Percentiles rank a stretch among this genome's conserved stretches.
Evolutionary conservation across 2,797 vertebrate genomes (phyloP).

Genomic region (Okamejei kenojei): DNA sequence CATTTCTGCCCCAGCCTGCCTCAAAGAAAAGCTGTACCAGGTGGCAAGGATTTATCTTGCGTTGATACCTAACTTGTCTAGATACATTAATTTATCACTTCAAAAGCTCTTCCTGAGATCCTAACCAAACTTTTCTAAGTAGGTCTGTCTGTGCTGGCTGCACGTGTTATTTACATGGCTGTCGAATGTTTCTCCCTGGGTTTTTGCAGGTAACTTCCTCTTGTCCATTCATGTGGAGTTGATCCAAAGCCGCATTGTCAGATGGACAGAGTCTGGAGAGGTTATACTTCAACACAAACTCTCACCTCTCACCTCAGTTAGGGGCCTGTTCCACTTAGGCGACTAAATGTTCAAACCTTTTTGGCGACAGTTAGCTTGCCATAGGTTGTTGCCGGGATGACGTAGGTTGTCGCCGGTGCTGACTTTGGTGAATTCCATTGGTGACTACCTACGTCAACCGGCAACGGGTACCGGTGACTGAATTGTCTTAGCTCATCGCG

Average conservation of each 20-base stretch:
- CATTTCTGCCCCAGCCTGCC: background rate
- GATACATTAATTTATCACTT: background rate
- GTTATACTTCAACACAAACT: background rate
- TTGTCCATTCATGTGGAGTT: background rate
- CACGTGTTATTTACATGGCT: background rate
- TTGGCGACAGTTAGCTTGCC: too few relatives aligned
- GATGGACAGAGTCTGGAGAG: background rate
- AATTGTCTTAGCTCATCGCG: too few relatives aligned
- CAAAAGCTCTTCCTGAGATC: background rate
- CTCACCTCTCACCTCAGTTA: background rate
- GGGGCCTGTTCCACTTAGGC: too few relatives aligned
- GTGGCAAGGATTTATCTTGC: background rate
- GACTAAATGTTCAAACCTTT: too few relatives aligned
- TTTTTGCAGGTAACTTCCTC: background rate
- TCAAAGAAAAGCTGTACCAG: background rate
- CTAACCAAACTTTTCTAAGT: background rate
- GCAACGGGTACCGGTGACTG: too few relatives aligned
- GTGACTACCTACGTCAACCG: too few relatives aligned
- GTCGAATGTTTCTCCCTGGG: background rate
- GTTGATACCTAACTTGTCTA: background rate
- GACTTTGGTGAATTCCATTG: too few relatives aligned
- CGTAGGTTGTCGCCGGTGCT: too few relatives aligned
- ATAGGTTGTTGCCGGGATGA: too few relatives aligned
- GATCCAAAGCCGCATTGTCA: background rate
- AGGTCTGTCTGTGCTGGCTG: background rate